These are phyloP conservation scores for Oceanites oceanicus DNA, from an alignment of 2,113 vertebrate species.

Conservation along the genomic window DNA sequence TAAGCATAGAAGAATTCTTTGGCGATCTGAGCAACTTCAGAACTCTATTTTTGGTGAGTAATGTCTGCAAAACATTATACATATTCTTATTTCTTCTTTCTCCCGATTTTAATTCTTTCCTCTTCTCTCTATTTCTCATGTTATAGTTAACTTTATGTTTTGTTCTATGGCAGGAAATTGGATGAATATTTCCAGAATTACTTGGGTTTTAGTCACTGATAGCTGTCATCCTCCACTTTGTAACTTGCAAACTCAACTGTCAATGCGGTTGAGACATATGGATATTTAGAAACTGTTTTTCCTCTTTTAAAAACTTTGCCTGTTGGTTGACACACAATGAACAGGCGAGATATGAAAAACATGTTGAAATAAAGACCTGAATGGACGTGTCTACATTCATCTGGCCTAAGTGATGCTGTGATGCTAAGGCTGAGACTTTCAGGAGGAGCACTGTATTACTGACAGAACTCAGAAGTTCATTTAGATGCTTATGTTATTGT, in stretches of 20 bases:
- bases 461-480: neutral
- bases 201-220: neutral
- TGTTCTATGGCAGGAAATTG: neutral
- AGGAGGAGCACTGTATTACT: neutral
- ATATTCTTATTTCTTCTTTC: neutral
- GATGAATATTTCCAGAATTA: neutral
- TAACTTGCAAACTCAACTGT: neutral
- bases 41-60: slow-evolving; percentile 91
- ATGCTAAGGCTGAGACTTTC: neutral
- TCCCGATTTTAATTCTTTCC: neutral
- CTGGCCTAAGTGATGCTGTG: neutral
- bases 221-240: neutral
- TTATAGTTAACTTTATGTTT: slow-evolving; percentile 11
- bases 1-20: slow-evolving; percentile 94
- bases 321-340: neutral
- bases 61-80: neutral
- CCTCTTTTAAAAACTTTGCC: neutral
- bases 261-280: neutral
- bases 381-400: accelerated
- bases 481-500: neutral
- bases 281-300: neutral
- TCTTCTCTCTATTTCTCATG: neutral
- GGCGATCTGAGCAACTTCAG: slow-evolving; percentile 91
- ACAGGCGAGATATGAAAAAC: neutral
- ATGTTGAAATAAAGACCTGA: neutral